A percentile compares a stretch with the other conserved stretches of the same genome.
Evolutionary conservation across 2,888 invertebrate genomes (phyloP).

Genomic region (Timema cristinae): DNA sequence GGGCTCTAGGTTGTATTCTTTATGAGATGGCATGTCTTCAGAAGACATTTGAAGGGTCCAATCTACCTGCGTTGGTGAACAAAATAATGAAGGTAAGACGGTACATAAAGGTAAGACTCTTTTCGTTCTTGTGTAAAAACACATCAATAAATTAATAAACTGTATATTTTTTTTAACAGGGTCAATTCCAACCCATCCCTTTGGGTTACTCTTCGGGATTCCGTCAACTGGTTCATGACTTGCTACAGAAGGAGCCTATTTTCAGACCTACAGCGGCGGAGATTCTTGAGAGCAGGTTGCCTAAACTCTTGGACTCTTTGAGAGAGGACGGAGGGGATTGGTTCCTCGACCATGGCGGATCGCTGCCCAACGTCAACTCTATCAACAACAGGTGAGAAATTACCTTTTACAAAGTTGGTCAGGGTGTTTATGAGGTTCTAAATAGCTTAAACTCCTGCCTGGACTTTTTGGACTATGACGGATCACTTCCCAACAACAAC

Average conservation of each 20-base stretch:
- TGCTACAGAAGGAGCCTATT: slow-evolving; percentile 59
- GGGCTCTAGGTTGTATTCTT: slow-evolving; percentile 72
- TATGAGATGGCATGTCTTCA: slow-evolving; percentile 70
- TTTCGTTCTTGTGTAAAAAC: not conserved
- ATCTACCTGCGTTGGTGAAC: slow-evolving; percentile 66
- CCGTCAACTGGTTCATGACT: slow-evolving; percentile 56
- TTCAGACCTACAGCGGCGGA: slow-evolving; percentile 60
- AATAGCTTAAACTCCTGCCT: too few relatives aligned
- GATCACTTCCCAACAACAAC: too few relatives aligned
- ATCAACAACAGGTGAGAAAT: slow-evolving; percentile 9
- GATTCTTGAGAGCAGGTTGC: slow-evolving; percentile 53
- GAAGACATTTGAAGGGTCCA: slow-evolving; percentile 69
- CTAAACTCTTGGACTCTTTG: slow-evolving; percentile 42
- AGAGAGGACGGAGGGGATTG: slow-evolving; percentile 23
- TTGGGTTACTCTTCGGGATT: slow-evolving; percentile 60
- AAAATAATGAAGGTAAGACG: slow-evolving; percentile 63
- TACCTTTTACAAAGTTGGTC: not conserved
- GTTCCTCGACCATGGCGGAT: slow-evolving; percentile 22
- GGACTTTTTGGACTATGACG: too few relatives aligned
- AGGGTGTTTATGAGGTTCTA: not conserved
- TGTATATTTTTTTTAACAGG: slow-evolving; percentile 44
- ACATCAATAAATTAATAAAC: too few relatives aligned
- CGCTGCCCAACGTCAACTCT: not conserved
- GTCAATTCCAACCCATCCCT: slow-evolving; percentile 62
- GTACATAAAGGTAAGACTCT: not conserved